A percentile compares a stretch with the other conserved stretches of the same genome.
Evolutionary conservation across 2,888 invertebrate genomes (phyloP).

Genomic region (Hybos culiciformis): DNA sequence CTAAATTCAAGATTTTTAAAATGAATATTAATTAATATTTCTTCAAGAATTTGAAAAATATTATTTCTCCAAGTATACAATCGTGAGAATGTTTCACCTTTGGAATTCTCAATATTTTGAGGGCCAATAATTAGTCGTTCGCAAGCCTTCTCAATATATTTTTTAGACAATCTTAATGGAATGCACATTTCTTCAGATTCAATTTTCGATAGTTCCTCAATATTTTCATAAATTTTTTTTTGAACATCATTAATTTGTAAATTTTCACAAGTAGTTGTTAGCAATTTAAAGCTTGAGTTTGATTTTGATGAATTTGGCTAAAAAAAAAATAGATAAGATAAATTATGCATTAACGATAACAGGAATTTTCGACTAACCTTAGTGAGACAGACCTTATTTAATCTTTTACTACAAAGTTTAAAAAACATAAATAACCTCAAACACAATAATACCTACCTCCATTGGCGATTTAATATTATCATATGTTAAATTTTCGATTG

Average conservation of each 20-base stretch:
- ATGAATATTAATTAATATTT: not conserved
- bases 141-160: not conserved
- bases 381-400: too few species aligned
- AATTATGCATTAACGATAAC: too few species aligned
- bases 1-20: not conserved
- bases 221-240: not conserved
- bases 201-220: not conserved
- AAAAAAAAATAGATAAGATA: too few species aligned
- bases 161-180: not conserved
- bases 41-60: not conserved
- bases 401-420: too few species aligned
- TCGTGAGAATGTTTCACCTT: not conserved
- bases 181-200: slow-evolving; percentile 1
- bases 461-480: too few species aligned
- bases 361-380: too few species aligned
- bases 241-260: not conserved
- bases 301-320: too few species aligned
- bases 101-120: not conserved
- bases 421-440: too few species aligned
- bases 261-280: too few species aligned
- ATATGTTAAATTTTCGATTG: too few species aligned
- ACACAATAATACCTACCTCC: too few species aligned
- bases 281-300: too few species aligned
- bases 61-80: not conserved
- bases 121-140: not conserved